phyloP scores from a whole-genome alignment of 2,888 invertebrate species.

The Podabrus alpinus region DNA sequence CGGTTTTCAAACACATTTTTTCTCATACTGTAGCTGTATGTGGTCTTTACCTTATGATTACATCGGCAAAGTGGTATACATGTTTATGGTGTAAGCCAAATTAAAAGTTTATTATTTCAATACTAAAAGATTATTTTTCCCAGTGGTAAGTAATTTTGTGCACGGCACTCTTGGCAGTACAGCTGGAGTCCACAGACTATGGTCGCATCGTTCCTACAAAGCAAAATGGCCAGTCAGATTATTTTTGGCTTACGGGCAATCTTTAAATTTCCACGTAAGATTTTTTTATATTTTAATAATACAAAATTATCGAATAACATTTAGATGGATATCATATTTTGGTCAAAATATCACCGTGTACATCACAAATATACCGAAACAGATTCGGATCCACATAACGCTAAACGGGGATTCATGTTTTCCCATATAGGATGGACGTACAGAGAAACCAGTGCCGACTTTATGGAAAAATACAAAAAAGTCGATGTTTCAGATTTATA shows the following conservation, averaged over 20 bases:
- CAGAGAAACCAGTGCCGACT: background rate
- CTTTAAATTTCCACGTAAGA: background rate
- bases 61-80: background rate
- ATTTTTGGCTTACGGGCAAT: conserved; percentile 51
- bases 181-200: conserved; percentile 69
- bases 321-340: background rate
- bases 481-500: background rate
- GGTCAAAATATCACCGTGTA: background rate
- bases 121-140: background rate
- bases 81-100: background rate
- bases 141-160: conserved; percentile 34
- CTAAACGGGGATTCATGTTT: background rate
- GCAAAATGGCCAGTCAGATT: conserved; percentile 65
- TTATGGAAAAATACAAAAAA: background rate
- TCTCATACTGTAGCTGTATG: conserved; percentile 41
- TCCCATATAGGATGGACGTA: background rate
- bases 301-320: background rate
- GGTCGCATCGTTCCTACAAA: conserved; percentile 71
- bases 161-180: conserved; percentile 70
- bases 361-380: conserved; percentile 2
- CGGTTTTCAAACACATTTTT: background rate
- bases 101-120: background rate
- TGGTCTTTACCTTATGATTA: conserved; percentile 48
- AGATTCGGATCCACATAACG: background rate
- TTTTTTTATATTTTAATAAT: background rate